These are phyloP conservation scores for Synaphobranchus kaupii DNA, from an alignment of 2,797 vertebrate genomes.

Conservation along the genomic window DNA sequence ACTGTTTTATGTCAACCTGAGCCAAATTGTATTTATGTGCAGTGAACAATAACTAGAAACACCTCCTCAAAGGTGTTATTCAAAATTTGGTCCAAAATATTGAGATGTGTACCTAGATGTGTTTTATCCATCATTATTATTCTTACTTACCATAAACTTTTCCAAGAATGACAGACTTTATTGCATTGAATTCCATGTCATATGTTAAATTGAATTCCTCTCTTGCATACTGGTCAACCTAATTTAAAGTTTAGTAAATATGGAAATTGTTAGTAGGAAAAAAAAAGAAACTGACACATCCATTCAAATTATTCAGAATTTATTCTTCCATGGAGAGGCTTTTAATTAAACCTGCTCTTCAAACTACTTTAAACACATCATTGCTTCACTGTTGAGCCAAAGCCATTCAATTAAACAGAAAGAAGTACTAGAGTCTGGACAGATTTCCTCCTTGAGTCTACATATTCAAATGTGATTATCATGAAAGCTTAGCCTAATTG, in stretches of 20 bases:
- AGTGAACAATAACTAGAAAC: neutral
- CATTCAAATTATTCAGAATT: conserved; percentile 39
- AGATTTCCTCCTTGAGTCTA: conserved; percentile 39
- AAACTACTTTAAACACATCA: conserved; percentile 43
- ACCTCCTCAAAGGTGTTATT: neutral
- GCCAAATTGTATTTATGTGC: neutral
- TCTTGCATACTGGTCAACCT: conserved; percentile 81
- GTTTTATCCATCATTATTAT: conserved; percentile 10
- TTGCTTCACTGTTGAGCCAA: conserved; percentile 33
- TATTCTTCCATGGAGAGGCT: conserved; percentile 41
- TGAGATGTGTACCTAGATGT: conserved; percentile 29
- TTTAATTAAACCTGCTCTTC: conserved; percentile 52
- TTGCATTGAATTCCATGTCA: conserved; percentile 81
- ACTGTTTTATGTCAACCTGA: neutral
- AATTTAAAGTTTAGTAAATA: conserved; percentile 5
- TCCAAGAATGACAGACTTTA: conserved; percentile 82
- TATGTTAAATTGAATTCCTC: conserved; percentile 83
- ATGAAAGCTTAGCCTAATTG: conserved; percentile 47
- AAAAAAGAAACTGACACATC: conserved; percentile 31
- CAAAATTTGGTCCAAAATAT: conserved; percentile 37
- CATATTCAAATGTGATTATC: conserved; percentile 49
- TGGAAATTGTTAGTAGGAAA: conserved; percentile 14
- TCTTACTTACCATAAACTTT: conserved; percentile 80
- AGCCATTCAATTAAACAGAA: conserved; percentile 38
- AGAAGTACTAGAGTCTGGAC: conserved; percentile 30